Evolutionary conservation across 2,888 invertebrate genomes (phyloP).

Genomic region (Anthophora plumipes): DNA sequence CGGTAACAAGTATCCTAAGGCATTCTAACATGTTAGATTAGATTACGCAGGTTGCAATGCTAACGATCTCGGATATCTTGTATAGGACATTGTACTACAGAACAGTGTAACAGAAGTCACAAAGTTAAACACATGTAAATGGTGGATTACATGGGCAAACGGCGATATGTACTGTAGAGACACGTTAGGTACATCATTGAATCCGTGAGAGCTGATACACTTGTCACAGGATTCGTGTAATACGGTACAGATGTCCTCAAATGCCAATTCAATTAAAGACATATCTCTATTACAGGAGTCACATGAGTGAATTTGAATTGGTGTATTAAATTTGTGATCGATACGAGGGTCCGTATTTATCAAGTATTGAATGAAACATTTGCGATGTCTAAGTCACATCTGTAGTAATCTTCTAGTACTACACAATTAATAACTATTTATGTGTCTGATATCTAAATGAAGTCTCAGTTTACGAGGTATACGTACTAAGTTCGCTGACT

Average conservation of each 20-base stretch:
- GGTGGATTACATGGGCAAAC: background rate
- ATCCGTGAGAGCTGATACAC: background rate
- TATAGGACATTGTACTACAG: too few species aligned
- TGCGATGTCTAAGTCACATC: too few species aligned
- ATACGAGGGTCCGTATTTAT: too few species aligned
- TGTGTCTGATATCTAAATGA: background rate
- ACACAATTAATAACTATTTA: conserved; percentile 5
- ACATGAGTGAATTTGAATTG: too few species aligned
- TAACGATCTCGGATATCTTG: too few species aligned
- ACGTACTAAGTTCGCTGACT: conserved; percentile 3
- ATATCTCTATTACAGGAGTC: background rate
- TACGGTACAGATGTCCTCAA: background rate
- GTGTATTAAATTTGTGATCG: too few species aligned
- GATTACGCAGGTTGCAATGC: too few species aligned
- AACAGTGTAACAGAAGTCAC: background rate
- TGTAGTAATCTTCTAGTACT: background rate
- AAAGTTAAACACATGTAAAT: conserved; percentile 8
- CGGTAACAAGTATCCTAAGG: too few species aligned
- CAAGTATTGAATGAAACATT: too few species aligned
- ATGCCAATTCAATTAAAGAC: background rate
- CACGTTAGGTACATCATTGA: background rate
- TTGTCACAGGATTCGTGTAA: background rate
- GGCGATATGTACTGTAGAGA: background rate
- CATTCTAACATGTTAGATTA: too few species aligned
- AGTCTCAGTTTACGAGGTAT: background rate